Conservation (phyloP, 2,113 vertebrate genomes). For the Cheirogaleus medius region DNA sequence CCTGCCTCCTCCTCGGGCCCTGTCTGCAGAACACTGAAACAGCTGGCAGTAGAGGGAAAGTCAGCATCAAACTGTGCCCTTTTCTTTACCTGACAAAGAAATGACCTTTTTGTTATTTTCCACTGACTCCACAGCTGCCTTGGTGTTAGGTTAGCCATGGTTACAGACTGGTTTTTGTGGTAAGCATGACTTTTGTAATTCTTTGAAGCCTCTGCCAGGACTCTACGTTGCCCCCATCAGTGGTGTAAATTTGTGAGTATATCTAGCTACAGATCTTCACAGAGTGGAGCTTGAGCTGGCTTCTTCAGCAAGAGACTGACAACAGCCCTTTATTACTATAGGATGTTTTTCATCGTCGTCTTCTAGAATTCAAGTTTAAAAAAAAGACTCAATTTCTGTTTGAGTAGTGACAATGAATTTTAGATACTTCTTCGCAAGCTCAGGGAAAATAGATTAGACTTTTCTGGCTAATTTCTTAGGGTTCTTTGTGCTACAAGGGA, state of each 20-base stretch:
- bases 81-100: not conserved
- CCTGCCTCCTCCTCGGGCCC: not conserved
- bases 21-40: not conserved
- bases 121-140: not conserved
- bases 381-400: slow-evolving; percentile 20
- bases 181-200: not conserved
- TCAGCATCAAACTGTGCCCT: not conserved
- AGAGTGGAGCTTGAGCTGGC: not conserved
- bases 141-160: not conserved
- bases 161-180: slow-evolving; percentile 23
- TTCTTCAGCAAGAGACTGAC: not conserved
- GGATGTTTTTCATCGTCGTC: not conserved
- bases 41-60: not conserved
- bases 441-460: not conserved
- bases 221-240: not conserved
- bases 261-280: not conserved
- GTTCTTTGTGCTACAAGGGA: not conserved
- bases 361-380: not conserved
- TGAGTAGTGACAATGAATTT: not conserved
- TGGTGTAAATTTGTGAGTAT: not conserved
- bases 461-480: not conserved
- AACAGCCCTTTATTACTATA: not conserved
- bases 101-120: not conserved
- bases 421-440: not conserved
- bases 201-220: not conserved